Conservation (phyloP, 2,888 invertebrate genomes). For the Idaea biselata region DNA sequence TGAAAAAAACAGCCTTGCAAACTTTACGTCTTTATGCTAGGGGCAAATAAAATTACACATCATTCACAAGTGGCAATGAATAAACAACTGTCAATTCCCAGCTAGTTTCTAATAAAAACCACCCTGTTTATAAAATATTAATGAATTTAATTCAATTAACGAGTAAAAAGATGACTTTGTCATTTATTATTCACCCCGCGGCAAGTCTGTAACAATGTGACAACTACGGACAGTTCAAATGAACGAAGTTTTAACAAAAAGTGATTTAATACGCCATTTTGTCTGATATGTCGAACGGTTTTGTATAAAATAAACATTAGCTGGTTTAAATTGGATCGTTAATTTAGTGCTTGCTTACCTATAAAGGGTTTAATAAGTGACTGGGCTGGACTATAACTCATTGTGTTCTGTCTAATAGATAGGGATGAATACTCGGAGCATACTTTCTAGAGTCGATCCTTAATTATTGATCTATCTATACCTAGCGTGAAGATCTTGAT, state of each 20-base stretch:
- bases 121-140: constrained; percentile 1
- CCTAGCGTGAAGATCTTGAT: too few species aligned
- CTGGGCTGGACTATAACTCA: neutral
- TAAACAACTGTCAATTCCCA: neutral
- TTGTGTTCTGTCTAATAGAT: neutral
- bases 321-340: neutral
- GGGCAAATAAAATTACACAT: neutral
- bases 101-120: neutral
- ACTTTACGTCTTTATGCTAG: too few species aligned
- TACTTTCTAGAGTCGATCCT: neutral
- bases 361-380: constrained; percentile 8
- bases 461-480: neutral
- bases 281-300: neutral
- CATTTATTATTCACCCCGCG: constrained; percentile 5
- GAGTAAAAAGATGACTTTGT: constrained; percentile 1
- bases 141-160: constrained; percentile 3
- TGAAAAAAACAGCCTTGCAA: neutral
- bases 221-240: constrained; percentile 13
- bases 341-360: constrained; percentile 1
- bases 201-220: constrained; percentile 10
- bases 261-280: constrained; percentile 3
- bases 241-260: constrained; percentile 4
- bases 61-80: neutral
- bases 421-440: neutral
- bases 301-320: constrained; percentile 6